A percentile compares a stretch with the other conserved stretches of the same genome.
These are phyloP conservation scores for Xestia ashworthii DNA, from an alignment of 2,888 invertebrate genomes.

Conservation along the genomic window DNA sequence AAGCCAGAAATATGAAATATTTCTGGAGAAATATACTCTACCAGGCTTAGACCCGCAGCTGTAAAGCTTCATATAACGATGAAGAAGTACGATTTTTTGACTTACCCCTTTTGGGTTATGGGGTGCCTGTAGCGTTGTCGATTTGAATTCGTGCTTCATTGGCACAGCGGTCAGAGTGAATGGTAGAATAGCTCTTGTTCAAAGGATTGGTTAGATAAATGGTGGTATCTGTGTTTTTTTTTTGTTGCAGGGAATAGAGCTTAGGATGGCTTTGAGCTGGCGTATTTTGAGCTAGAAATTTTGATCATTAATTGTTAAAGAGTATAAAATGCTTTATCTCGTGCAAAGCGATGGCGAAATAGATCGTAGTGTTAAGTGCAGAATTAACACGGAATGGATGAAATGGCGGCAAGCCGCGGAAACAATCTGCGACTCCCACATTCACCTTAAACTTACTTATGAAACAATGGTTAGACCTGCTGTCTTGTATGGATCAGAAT, in stretches of 20 bases:
- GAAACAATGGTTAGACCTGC: no score
- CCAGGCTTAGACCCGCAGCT: background rate
- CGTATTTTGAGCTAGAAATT: background rate
- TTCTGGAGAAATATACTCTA: background rate
- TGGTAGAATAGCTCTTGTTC: slow-evolving; percentile 30
- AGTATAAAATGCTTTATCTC: no score
- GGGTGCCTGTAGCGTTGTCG: slow-evolving; percentile 9
- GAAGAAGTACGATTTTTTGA: background rate
- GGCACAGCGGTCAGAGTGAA: slow-evolving; percentile 35
- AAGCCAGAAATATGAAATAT: background rate
- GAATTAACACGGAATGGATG: no score
- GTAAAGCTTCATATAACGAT: background rate
- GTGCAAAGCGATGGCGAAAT: no score
- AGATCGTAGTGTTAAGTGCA: no score
- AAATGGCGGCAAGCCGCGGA: no score
- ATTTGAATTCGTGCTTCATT: slow-evolving; percentile 49
- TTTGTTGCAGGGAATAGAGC: background rate
- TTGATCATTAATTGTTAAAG: background rate
- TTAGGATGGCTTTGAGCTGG: background rate
- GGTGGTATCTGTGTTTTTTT: slow-evolving; percentile 8
- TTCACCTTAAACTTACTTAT: no score
- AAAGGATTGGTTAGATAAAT: slow-evolving; percentile 48
- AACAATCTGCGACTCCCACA: no score
- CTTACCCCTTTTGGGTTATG: no score
- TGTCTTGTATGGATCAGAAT: no score